Evolutionary conservation across 2,888 invertebrate genomes (phyloP).

Genomic region (Phyto melanocephala): DNA sequence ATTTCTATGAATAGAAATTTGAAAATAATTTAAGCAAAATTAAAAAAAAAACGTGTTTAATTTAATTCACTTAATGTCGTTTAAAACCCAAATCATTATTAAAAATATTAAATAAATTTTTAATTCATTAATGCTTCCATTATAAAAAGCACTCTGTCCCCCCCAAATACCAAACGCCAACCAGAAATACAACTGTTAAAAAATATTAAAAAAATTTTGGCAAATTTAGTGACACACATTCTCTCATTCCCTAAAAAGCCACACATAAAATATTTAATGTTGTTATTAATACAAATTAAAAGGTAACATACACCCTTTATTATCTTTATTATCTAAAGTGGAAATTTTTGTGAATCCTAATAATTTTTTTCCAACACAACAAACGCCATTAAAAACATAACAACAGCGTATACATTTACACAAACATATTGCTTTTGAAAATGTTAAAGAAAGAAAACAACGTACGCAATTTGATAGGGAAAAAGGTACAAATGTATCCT

Average conservation of each 20-base stretch:
- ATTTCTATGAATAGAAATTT: too few relatives aligned
- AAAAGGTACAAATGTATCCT: constrained; percentile 41
- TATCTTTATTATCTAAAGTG: constrained; percentile 44
- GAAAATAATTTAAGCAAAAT: too few relatives aligned
- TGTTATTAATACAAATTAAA: background rate
- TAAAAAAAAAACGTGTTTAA: too few relatives aligned
- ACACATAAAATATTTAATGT: too few relatives aligned
- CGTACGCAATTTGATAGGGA: constrained; percentile 21
- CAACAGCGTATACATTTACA: constrained; percentile 43
- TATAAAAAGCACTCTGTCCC: background rate
- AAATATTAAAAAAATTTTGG: constrained; percentile 1
- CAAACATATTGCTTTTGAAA: constrained; percentile 13
- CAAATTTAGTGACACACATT: background rate
- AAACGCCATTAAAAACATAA: constrained; percentile 45
- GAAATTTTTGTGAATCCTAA: constrained; percentile 25
- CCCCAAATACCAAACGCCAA: background rate
- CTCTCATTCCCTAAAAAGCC: background rate
- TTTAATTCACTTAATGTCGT: too few relatives aligned
- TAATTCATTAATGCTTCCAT: background rate
- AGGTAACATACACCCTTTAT: constrained; percentile 30
- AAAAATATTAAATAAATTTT: background rate
- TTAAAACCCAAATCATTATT: background rate
- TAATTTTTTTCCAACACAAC: constrained; percentile 12
- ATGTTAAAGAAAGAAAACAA: background rate
- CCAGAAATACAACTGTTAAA: too few relatives aligned